Evolutionary conservation across 2,113 vertebrate genomes (phyloP).

Genomic region (Cricetomys ansorgei): DNA sequence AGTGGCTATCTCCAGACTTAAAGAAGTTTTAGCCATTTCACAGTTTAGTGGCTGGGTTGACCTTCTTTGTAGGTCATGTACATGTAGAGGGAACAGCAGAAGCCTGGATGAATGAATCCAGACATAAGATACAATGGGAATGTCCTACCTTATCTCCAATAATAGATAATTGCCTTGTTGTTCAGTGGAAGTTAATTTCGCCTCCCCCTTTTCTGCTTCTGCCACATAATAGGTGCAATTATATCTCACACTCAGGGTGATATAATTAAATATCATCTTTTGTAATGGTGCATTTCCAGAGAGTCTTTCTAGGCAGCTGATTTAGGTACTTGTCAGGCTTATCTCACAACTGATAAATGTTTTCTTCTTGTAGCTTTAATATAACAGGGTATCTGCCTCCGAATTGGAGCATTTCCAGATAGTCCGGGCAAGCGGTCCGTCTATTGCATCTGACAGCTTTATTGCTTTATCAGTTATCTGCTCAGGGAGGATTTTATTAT

Average conservation of each 20-base stretch:
- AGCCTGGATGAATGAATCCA: slow-evolving; percentile 30
- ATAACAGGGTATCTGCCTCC: slow-evolving; percentile 84
- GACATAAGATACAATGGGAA: slow-evolving; percentile 48
- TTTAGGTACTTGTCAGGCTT: slow-evolving; percentile 85
- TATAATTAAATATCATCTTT: slow-evolving; percentile 85
- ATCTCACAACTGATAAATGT: slow-evolving; percentile 82
- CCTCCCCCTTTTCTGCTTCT: slow-evolving; percentile 73
- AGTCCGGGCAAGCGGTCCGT: slow-evolving; percentile 79
- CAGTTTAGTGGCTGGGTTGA: slow-evolving; percentile 11
- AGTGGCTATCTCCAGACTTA: background rate
- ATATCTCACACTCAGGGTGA: slow-evolving; percentile 81
- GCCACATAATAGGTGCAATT: slow-evolving; percentile 80
- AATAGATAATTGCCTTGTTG: slow-evolving; percentile 78
- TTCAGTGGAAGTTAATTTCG: slow-evolving; percentile 81
- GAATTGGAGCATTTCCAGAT: slow-evolving; percentile 80
- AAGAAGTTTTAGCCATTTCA: background rate
- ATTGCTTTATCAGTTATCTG: slow-evolving; percentile 87
- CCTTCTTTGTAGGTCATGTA: slow-evolving; percentile 51
- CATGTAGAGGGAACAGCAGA: background rate
- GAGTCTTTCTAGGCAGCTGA: slow-evolving; percentile 78
- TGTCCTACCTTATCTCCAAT: slow-evolving; percentile 62
- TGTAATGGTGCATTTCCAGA: slow-evolving; percentile 74
- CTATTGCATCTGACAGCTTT: slow-evolving; percentile 85
- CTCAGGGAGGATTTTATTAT: slow-evolving; percentile 86
- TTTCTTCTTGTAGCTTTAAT: slow-evolving; percentile 84